Evolutionary conservation across 2,113 vertebrate genomes (phyloP).

Genomic region (Sturnus vulgaris): DNA sequence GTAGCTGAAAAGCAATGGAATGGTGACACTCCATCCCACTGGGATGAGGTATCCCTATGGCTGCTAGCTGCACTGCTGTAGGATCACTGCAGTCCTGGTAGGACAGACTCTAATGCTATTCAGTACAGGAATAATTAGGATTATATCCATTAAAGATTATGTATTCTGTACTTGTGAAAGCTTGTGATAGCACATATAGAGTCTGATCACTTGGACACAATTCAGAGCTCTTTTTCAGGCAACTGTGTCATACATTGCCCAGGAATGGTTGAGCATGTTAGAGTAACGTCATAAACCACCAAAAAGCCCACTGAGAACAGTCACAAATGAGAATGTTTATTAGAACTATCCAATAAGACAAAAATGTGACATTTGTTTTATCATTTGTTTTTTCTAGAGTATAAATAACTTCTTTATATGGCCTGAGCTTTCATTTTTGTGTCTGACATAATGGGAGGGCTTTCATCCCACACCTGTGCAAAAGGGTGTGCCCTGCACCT

Average conservation of each 20-base stretch:
- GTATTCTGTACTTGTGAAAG: neutral
- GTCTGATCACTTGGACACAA: neutral
- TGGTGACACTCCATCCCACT: neutral
- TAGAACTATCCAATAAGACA: neutral
- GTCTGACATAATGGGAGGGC: neutral
- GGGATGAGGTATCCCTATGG: fast-evolving
- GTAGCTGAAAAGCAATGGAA: neutral
- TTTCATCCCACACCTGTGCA: neutral
- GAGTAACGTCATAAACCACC: neutral
- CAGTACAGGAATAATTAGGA: neutral
- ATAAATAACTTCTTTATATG: neutral
- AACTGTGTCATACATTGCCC: fast-evolving
- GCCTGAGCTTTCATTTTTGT: neutral
- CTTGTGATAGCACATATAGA: neutral
- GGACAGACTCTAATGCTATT: neutral
- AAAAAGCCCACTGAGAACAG: neutral
- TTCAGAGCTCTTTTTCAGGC: neutral
- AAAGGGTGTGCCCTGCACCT: neutral
- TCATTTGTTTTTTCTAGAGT: neutral
- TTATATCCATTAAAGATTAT: neutral
- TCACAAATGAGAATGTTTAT: neutral
- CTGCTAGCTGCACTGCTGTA: neutral
- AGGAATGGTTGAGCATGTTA: neutral
- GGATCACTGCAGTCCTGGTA: neutral
- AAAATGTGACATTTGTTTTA: fast-evolving